These are phyloP conservation scores for Microctonus hyperodae DNA, from an alignment of 2,888 invertebrate genomes.

Conservation along the genomic window DNA sequence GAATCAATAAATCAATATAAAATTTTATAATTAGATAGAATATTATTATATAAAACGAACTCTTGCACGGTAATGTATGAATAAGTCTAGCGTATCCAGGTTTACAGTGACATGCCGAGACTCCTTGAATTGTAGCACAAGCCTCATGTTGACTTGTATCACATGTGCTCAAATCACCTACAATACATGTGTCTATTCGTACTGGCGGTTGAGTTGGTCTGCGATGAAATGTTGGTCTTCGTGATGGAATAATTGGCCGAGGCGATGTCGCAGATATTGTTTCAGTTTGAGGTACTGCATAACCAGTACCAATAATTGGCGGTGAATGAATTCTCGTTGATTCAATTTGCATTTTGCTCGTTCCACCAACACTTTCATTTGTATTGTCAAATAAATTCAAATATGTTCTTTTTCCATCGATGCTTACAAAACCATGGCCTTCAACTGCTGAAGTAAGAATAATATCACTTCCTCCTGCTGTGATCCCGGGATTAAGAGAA, in stretches of 20 bases:
- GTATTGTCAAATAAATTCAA: constrained; percentile 81
- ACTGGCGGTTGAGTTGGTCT: constrained; percentile 75
- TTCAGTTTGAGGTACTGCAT: constrained; percentile 73
- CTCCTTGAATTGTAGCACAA: constrained; percentile 80
- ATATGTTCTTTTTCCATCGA: constrained; percentile 89
- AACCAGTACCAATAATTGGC: constrained; percentile 63
- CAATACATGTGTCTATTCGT: constrained; percentile 91
- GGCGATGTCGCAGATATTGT: constrained; percentile 54
- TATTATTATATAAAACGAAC: constrained; percentile 38
- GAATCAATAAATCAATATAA: constrained; percentile 10
- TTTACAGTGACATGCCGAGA: constrained; percentile 87
- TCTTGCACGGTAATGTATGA: constrained; percentile 59
- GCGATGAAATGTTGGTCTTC: constrained; percentile 68
- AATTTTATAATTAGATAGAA: constrained; percentile 9
- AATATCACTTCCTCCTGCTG: constrained; percentile 67
- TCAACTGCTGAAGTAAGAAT: constrained; percentile 79
- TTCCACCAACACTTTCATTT: constrained; percentile 59
- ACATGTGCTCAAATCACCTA: constrained; percentile 91
- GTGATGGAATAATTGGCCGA: constrained; percentile 58
- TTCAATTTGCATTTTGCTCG: constrained; percentile 55
- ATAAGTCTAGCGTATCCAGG: constrained; percentile 68
- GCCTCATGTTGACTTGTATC: constrained; percentile 87
- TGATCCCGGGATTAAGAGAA: constrained; percentile 51
- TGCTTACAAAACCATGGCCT: constrained; percentile 87
- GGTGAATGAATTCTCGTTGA: constrained; percentile 56